phyloP scores from a whole-genome alignment of 2,113 vertebrate species.

The Columbina picui region DNA sequence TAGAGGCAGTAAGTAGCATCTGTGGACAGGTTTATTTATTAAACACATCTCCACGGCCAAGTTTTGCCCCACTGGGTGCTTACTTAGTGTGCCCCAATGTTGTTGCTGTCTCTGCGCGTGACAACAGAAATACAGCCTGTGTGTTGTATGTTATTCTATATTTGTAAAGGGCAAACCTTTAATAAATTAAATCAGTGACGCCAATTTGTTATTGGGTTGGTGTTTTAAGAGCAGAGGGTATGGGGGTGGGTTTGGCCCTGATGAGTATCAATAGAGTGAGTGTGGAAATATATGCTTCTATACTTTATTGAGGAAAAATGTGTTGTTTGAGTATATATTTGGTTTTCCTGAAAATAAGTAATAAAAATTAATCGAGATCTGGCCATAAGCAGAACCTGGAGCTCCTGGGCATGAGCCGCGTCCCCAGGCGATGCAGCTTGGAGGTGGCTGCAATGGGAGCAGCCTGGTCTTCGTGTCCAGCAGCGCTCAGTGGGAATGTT shows the following conservation, averaged over 20 bases:
- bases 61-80: neutral
- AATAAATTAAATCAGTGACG: too few relatives aligned
- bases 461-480: neutral
- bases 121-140: fast-evolving
- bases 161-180: neutral
- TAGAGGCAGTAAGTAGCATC: neutral
- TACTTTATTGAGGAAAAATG: neutral
- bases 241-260: neutral
- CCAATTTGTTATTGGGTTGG: neutral
- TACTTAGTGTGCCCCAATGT: fast-evolving
- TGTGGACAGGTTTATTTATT: neutral
- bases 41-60: neutral
- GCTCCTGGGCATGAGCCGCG: neutral
- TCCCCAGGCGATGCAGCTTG: neutral
- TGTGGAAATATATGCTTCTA: neutral
- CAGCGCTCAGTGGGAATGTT: neutral
- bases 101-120: neutral
- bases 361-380: neutral
- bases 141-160: neutral
- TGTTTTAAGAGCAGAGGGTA: neutral
- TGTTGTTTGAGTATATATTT: neutral
- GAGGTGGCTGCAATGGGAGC: neutral
- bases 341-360: neutral
- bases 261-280: neutral
- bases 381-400: neutral